Conservation (phyloP, 2,888 invertebrate species). For the Macrophya annulata region DNA sequence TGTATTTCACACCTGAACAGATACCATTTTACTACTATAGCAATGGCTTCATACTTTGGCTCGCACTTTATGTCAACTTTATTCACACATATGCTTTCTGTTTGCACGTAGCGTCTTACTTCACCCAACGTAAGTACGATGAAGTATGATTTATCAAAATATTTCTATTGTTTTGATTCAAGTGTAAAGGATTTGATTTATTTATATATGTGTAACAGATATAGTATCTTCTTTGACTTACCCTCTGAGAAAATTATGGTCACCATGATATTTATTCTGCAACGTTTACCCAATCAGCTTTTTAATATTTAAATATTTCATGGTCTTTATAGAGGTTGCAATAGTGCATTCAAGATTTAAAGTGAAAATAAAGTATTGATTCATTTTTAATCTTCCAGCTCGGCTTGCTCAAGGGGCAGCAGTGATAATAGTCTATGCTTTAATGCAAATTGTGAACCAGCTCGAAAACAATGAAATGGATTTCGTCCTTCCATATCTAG, state of each 20-base stretch:
- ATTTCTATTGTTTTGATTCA: neutral
- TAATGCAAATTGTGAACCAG: conserved; percentile 50
- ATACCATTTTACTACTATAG: conserved; percentile 73
- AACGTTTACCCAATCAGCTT: neutral
- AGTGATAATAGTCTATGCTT: conserved; percentile 22
- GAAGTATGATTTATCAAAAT: neutral
- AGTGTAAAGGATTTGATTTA: neutral
- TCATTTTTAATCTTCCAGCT: neutral
- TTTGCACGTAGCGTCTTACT: conserved; percentile 75
- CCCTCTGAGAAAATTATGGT: neutral
- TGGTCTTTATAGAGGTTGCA: neutral
- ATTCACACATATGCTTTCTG: conserved; percentile 74
- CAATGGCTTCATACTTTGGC: conserved; percentile 74
- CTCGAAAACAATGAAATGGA: conserved; percentile 30
- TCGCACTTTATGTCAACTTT: conserved; percentile 70
- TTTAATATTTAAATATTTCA: neutral
- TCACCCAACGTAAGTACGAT: conserved; percentile 73
- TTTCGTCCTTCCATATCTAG: conserved; percentile 65
- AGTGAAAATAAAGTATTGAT: neutral
- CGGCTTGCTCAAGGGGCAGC: conserved; percentile 37
- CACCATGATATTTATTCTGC: neutral
- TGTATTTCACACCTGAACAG: conserved; percentile 70
- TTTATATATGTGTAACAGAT: neutral
- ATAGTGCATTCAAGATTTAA: neutral
- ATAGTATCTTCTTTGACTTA: neutral